Evolutionary conservation across 2,797 vertebrate genomes (phyloP), one percentile per base, ranked within the genome.

Genomic region (Gobio occitaniae): DNA sequence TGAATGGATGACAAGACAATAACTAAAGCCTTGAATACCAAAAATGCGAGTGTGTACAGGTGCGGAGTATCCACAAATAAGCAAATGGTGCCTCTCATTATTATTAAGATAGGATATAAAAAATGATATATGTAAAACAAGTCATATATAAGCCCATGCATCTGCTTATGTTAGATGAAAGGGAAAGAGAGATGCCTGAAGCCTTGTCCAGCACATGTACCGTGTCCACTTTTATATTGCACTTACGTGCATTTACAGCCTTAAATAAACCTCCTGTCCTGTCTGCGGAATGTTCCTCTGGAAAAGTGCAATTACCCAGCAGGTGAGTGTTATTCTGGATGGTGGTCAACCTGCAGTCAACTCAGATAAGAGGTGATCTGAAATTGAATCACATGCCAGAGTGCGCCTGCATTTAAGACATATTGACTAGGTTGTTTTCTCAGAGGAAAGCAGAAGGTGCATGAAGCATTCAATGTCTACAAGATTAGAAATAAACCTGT

Each of bases 331-430:
- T n/a, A 48, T 79, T 84, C 75, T 78, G 76, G 36, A 78, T 74
- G 72, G 48, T 69, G 74, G 74, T 70, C 74, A 84, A 47, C 74
- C 65, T 21, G 50, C 54, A 78, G 75, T 79, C 13, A 72, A 72
- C 65, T 50, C 66, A 71, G 83, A 84, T 79, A 84, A 79, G 76
- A 71, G 29, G 38, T 63, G 76, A 72, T 72, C 74, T 72, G 44
- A 84, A 84, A 84, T 72, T 84, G 52, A 84, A 84, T 84, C 76
- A 79, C 76, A 79, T 15, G 17, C 19, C 15, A 6, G 54, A 61
- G 54, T 79, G 54, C 6, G 25, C 12, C 19, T 71, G 41, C 29
- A 12, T 79, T 79, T 5, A 47, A 63, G 38, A 44, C 25, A 13
- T 84, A 63, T 84, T 79, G 76, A 84, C 68, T 61, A 52, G 54